Percentiles rank a stretch among this genome's conserved stretches.
Conservation (phyloP, 2,888 invertebrate genomes). For the Brachylomia viminalis region DNA sequence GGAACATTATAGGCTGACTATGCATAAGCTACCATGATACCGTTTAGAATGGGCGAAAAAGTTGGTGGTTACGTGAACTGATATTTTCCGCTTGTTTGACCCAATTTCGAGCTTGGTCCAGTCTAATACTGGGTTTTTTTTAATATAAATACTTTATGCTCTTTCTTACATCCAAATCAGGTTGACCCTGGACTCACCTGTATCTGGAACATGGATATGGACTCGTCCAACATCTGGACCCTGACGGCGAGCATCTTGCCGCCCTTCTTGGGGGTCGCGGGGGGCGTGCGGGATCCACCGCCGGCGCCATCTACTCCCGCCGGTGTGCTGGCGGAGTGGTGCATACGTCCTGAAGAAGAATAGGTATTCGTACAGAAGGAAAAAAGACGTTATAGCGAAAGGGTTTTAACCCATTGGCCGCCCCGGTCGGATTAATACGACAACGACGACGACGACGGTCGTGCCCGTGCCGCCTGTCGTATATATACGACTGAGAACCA, state of each 20-base stretch:
- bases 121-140: not conserved
- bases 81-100: not conserved
- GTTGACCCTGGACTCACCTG: constrained; percentile 92
- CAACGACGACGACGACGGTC: too few species aligned
- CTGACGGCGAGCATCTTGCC: constrained; percentile 97
- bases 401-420: too few species aligned
- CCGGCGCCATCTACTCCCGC: constrained; percentile 95
- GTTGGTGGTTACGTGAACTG: too few species aligned
- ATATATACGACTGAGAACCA: too few species aligned
- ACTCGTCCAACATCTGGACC: constrained; percentile 97
- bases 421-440: too few species aligned
- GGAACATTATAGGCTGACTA: too few species aligned
- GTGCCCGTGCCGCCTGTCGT: too few species aligned
- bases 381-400: not conserved
- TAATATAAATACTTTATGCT: too few species aligned
- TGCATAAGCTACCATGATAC: not conserved
- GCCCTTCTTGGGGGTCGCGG: constrained; percentile 95
- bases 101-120: not conserved
- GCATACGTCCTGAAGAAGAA: constrained; percentile 91
- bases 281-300: constrained; percentile 92
- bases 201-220: constrained; percentile 97
- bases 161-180: not conserved
- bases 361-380: not conserved
- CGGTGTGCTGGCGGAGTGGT: constrained; percentile 96
- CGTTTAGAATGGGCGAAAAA: not conserved